Base-by-base conservation (phyloP, 1,140 invertebrate species). In the Dreissena rostriformis region DNA sequence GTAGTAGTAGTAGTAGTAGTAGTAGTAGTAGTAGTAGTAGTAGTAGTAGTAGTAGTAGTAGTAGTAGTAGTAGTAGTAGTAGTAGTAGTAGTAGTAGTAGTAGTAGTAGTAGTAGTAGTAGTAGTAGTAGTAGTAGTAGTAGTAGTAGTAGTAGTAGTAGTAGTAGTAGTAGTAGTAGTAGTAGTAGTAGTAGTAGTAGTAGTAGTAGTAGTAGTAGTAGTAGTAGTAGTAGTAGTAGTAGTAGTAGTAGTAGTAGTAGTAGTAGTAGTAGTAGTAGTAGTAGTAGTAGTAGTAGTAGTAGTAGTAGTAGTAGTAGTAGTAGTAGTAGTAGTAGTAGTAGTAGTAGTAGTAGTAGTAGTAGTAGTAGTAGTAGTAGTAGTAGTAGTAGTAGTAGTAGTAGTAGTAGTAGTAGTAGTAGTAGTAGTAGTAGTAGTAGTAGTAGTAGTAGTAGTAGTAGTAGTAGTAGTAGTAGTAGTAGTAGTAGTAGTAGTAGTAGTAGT, bases 101-200 rank as follows among this genome's bases (percentile, higher is more conserved):
- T 63, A 63, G 61, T 63, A 63, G 61, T 63, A 63, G 61, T 63
- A 63, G 61, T 63, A 63, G 61, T 63, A 63, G 61, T 63, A 63
- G 61, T 63, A 63, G 61, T 63, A 63, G 61, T 63, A 63, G 61
- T 63, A 63, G 61, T 63, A 63, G 61, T 5, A 63, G 61, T 63
- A 63, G 61, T 26, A 63, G 61, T 63, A n/a, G 11, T 63, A 63
- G 61, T 63, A 63, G 39, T 63, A 2, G 11, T 24, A 63, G 61
- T 24, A 63, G 61, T 24, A 63, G 61, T 63, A 63, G 61, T 63
- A 24, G 61, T 63, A 63, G 24, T 63, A 63, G 61, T 24, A 63
- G 61, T 63, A 63, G 61, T 63, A 63, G 61, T 39, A 63, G 61
- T 24, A 63, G 61, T 24, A 63, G 24, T n/a, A 63, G 61, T 11